A percentile compares a stretch with the other conserved stretches of the same genome.
Evolutionary conservation across 2,797 vertebrate genomes (phyloP).

Genomic region (Poecilia wingei): DNA sequence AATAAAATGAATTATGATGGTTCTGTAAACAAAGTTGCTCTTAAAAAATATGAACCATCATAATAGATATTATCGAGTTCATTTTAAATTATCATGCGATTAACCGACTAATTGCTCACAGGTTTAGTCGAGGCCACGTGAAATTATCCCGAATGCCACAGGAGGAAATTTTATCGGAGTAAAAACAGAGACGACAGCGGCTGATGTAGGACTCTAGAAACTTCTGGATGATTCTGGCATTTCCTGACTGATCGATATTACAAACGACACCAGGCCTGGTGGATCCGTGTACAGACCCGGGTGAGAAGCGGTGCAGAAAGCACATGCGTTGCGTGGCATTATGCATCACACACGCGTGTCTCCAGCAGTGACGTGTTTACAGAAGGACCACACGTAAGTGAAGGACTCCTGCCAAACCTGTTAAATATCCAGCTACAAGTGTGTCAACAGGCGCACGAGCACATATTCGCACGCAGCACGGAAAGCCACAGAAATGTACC

Average conservation of each 20-base stretch:
- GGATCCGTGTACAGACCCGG: background rate
- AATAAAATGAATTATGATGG: too few species aligned
- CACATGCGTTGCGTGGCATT: background rate
- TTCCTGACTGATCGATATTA: background rate
- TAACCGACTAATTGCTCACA: background rate
- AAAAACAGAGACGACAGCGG: background rate
- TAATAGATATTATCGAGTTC: too few species aligned
- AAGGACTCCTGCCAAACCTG: conserved; percentile 58
- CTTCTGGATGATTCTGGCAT: background rate
- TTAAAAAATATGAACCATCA: too few species aligned
- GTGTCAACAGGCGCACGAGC: conserved; percentile 49
- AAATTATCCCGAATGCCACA: background rate
- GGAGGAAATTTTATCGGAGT: background rate
- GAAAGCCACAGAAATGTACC: conserved; percentile 74
- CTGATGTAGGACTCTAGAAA: background rate
- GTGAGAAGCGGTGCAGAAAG: background rate
- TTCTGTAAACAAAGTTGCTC: too few species aligned
- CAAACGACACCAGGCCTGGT: background rate
- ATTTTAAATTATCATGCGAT: too few species aligned
- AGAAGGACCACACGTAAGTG: conserved; percentile 67
- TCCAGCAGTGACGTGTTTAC: conserved; percentile 67
- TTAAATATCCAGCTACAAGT: conserved; percentile 67
- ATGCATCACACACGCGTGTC: conserved; percentile 35
- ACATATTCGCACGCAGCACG: conserved; percentile 15
- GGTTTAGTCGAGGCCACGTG: background rate